Evolutionary conservation across 2,797 vertebrate species (phyloP).

Genomic region (Gymnoscopelus microlampas): DNA sequence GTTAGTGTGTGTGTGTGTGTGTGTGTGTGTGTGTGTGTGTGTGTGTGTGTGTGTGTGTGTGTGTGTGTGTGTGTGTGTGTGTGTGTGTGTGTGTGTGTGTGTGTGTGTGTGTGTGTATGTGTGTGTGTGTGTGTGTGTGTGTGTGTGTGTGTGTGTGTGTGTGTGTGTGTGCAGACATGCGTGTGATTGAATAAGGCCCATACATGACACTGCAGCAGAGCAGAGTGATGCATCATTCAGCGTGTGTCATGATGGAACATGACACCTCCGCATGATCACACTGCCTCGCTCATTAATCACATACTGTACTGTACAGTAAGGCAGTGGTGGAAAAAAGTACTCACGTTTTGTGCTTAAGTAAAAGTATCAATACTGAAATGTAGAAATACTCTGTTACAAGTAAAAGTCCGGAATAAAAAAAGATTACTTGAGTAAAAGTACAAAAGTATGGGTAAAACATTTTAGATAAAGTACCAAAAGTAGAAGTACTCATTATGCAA

Average conservation of each 20-base stretch:
- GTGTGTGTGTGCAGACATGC: conserved; percentile 42
- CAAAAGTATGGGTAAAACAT: too few species aligned
- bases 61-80: conserved; percentile 42
- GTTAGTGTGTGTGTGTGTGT: too few species aligned
- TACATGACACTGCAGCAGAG: conserved; percentile 47
- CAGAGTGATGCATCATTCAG: conserved; percentile 59
- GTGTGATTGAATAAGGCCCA: conserved; percentile 41
- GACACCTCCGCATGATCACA: conserved; percentile 25
- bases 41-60: conserved; percentile 14
- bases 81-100: conserved; percentile 1
- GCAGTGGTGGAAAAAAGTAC: too few species aligned
- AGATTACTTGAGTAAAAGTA: too few species aligned
- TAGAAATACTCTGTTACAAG: too few species aligned
- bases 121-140: conserved; percentile 1
- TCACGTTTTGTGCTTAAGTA: too few species aligned
- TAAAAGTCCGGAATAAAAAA: too few species aligned
- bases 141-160: conserved; percentile 35
- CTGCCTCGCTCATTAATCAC: conserved; percentile 53
- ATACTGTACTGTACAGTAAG: not conserved
- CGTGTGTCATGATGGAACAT: conserved; percentile 47
- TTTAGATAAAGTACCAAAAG: too few species aligned
- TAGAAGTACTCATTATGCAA: too few species aligned
- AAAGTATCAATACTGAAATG: too few species aligned
- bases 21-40: conserved; percentile 1
- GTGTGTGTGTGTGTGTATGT: not conserved